phyloP scores from a whole-genome alignment of 1,140 invertebrate genomes.

The Drosophila erecta region DNA sequence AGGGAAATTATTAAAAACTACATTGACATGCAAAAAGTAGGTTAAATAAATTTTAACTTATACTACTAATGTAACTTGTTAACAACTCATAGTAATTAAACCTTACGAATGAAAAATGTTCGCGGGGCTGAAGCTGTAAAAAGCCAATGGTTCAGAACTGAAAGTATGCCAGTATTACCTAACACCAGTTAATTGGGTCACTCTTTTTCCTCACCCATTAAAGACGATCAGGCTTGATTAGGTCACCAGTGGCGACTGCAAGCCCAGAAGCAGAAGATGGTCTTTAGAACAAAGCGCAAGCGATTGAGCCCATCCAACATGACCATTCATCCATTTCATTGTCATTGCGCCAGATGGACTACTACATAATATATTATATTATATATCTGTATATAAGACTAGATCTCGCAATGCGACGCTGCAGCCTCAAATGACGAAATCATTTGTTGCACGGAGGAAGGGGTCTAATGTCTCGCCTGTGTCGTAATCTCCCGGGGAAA shows the following conservation, averaged over 20 bases:
- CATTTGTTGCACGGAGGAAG: constrained; percentile 6
- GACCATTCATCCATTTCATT: constrained; percentile 32
- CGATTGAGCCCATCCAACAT: constrained; percentile 1
- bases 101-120: too few relatives aligned
- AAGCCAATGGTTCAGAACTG: constrained; percentile 5
- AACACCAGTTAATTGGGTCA: constrained; percentile 20
- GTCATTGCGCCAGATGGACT: constrained; percentile 13
- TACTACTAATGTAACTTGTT: too few relatives aligned
- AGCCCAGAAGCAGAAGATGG: not conserved
- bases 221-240: constrained; percentile 19
- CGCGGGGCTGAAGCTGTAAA: not conserved
- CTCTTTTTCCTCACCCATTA: not conserved
- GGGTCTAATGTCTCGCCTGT: constrained; percentile 25
- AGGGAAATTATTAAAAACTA: too few relatives aligned
- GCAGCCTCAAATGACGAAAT: constrained; percentile 42
- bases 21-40: not conserved
- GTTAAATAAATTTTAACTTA: not conserved
- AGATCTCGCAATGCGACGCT: constrained; percentile 26
- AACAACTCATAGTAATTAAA: too few relatives aligned
- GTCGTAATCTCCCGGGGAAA: constrained; percentile 36
- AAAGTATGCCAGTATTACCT: constrained; percentile 10
- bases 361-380: too few relatives aligned
- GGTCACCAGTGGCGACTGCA: constrained; percentile 22
- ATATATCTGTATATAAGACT: not conserved
- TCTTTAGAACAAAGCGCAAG: constrained; percentile 21